These are phyloP conservation scores for Saccostrea cuccullata DNA, from an alignment of 1,140 invertebrate genomes.

Conservation along the genomic window DNA sequence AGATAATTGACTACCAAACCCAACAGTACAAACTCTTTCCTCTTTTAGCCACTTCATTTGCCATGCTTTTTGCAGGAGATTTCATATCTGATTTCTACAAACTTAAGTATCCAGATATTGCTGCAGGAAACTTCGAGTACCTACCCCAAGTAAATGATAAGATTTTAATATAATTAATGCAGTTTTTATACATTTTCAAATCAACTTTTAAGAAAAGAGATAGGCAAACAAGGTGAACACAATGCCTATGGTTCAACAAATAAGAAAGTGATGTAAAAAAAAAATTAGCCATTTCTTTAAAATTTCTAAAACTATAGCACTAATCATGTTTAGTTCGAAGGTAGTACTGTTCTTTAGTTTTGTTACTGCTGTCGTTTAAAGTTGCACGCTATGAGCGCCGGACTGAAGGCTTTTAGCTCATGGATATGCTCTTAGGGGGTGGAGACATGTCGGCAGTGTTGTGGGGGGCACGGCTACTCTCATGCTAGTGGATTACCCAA, in stretches of 20 bases:
- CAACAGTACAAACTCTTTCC: constrained; percentile 94
- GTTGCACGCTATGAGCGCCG: constrained; percentile 92
- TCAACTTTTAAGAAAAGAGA: too few relatives aligned
- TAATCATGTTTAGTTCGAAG: too few relatives aligned
- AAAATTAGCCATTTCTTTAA: too few relatives aligned
- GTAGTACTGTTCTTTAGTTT: background rate
- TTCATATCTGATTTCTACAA: constrained; percentile 78
- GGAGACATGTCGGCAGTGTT: constrained; percentile 89
- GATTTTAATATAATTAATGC: too few relatives aligned
- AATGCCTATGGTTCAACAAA: too few relatives aligned
- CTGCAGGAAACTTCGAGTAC: constrained; percentile 59
- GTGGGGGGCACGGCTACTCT: constrained; percentile 97
- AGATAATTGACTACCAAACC: constrained; percentile 94
- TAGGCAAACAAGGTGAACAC: too few relatives aligned
- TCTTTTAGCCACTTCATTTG: constrained; percentile 87
- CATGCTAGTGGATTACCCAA: constrained; percentile 90
- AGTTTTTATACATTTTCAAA: too few relatives aligned
- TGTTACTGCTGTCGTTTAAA: constrained; percentile 56
- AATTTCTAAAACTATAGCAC: too few relatives aligned
- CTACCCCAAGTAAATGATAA: constrained; percentile 57
- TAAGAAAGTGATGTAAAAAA: too few relatives aligned
- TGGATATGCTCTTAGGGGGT: constrained; percentile 86
- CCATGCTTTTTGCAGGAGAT: constrained; percentile 86
- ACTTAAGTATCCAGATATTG: constrained; percentile 54
- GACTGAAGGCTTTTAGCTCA: constrained; percentile 92